Evolutionary conservation across 2,888 invertebrate genomes (phyloP).

Genomic region (Notodonta ziczac): DNA sequence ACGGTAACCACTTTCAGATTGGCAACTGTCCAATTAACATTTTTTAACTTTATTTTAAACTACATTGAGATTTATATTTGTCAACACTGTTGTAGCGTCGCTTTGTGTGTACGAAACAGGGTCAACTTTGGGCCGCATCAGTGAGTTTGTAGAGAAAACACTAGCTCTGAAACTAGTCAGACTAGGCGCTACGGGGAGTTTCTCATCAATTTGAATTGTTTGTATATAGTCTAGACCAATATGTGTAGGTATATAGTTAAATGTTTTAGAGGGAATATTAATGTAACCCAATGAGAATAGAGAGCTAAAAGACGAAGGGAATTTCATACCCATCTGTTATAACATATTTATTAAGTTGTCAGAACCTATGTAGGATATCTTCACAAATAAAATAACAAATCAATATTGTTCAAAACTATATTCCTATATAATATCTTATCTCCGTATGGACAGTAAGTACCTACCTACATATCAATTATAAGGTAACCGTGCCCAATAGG

Average conservation of each 20-base stretch:
- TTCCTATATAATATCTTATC: neutral
- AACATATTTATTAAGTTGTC: no score
- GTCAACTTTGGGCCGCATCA: conserved; percentile 2
- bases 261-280: neutral
- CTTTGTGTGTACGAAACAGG: conserved; percentile 13
- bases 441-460: neutral
- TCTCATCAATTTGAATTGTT: conserved; percentile 34
- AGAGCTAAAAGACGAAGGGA: no score
- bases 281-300: no score
- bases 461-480: neutral
- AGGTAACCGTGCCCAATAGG: conserved; percentile 5
- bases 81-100: conserved; percentile 16
- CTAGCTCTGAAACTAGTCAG: conserved; percentile 12
- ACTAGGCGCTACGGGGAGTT: conserved; percentile 8
- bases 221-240: conserved; percentile 31
- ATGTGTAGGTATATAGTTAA: conserved; percentile 8
- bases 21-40: conserved; percentile 32
- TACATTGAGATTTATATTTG: neutral
- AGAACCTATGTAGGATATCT: no score
- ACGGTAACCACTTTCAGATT: conserved; percentile 16
- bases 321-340: no score
- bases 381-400: no score
- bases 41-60: conserved; percentile 25
- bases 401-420: no score
- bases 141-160: conserved; percentile 23